Percentiles rank a stretch among this genome's conserved stretches.
These are phyloP conservation scores for Bellardia bayeri DNA, from an alignment of 2,888 invertebrate genomes.

Conservation along the genomic window DNA sequence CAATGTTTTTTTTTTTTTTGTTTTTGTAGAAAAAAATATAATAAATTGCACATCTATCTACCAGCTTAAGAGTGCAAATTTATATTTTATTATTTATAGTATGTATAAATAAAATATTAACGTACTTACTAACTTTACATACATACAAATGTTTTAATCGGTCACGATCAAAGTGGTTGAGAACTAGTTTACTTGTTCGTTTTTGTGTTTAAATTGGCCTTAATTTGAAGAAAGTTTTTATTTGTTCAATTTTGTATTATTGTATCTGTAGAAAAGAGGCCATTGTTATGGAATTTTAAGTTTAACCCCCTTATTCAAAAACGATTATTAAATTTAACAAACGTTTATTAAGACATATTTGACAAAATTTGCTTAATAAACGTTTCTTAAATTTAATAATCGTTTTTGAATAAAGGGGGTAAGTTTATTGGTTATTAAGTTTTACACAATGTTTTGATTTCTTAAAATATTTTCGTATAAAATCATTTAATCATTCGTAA, in stretches of 20 bases:
- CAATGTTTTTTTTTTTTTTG: constrained; percentile 19
- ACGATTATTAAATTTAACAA: too few relatives aligned
- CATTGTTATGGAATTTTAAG: background rate
- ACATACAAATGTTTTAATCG: background rate
- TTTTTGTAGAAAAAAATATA: background rate
- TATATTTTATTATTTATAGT: constrained; percentile 7
- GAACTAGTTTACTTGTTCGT: background rate
- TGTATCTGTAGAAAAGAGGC: background rate
- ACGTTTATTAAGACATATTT: too few relatives aligned
- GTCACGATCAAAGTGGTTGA: constrained; percentile 14
- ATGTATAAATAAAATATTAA: background rate
- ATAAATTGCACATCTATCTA: background rate
- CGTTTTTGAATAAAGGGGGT: too few relatives aligned
- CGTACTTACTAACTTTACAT: background rate
- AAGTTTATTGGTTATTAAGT: background rate
- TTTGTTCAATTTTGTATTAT: background rate
- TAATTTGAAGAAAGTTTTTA: constrained; percentile 17
- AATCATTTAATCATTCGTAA: too few relatives aligned
- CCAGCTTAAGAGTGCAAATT: background rate
- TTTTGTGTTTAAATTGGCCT: constrained; percentile 18
- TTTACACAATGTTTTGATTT: too few relatives aligned
- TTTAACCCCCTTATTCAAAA: too few relatives aligned
- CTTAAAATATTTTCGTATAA: too few relatives aligned
- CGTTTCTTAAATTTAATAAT: too few relatives aligned
- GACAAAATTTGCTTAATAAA: too few relatives aligned